Conservation (phyloP, 2,888 invertebrate species). For the Esperia sulphurella region DNA sequence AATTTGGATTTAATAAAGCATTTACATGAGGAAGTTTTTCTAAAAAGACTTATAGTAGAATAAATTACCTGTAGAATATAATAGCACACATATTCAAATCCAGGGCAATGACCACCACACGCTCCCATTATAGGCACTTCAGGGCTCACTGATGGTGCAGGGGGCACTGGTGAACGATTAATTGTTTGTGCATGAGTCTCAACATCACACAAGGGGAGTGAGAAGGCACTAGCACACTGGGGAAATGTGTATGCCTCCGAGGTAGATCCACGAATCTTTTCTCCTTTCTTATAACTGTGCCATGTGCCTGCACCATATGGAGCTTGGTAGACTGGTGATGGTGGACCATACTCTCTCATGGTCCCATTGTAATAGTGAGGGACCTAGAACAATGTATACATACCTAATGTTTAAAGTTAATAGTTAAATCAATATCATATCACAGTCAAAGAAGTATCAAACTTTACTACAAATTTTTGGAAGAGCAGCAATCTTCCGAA, state of each 20-base stretch:
- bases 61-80: constrained; percentile 81
- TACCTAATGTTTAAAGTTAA: not conserved
- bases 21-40: not conserved
- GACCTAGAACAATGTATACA: constrained; percentile 39
- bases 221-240: constrained; percentile 66
- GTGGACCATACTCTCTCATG: constrained; percentile 55
- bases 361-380: constrained; percentile 61
- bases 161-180: constrained; percentile 51
- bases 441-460: no score
- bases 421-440: no score
- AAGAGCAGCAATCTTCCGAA: no score
- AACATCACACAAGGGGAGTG: constrained; percentile 59
- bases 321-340: constrained; percentile 70
- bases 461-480: no score
- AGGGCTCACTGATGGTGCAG: constrained; percentile 58
- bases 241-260: constrained; percentile 56
- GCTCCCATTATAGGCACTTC: constrained; percentile 81
- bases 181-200: constrained; percentile 38
- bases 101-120: constrained; percentile 84
- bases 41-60: not conserved
- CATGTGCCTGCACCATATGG: constrained; percentile 66
- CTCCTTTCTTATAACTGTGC: constrained; percentile 52
- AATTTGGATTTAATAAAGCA: no score
- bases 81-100: constrained; percentile 85
- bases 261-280: constrained; percentile 39